These are phyloP conservation scores for Ceyx cyanopectus DNA, from an alignment of 2,113 vertebrate genomes.

Conservation along the genomic window DNA sequence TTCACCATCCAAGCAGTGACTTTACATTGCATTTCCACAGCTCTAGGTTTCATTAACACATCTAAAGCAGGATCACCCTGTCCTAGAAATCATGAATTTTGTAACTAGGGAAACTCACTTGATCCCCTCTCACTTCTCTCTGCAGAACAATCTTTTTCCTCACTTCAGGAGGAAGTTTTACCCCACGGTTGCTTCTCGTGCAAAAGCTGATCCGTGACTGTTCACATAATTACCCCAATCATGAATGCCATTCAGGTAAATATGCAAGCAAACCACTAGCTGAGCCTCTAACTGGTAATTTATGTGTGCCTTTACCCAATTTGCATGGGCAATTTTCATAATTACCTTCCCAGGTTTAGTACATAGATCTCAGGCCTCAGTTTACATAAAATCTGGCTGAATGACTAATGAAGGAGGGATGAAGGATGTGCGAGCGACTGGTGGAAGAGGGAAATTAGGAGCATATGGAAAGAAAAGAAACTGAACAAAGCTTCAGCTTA, in stretches of 20 bases:
- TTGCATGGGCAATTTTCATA: constrained; percentile 56
- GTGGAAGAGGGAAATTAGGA: constrained; percentile 28
- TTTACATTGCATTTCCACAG: accelerated
- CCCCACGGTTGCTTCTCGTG: not conserved
- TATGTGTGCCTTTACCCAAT: constrained; percentile 50
- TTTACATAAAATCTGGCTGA: constrained; percentile 17
- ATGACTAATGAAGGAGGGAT: constrained; percentile 39
- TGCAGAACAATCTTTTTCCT: not conserved
- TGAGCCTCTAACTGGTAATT: constrained; percentile 53
- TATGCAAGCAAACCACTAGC: constrained; percentile 34
- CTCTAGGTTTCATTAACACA: not conserved
- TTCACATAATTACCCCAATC: constrained; percentile 58
- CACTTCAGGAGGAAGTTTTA: not conserved
- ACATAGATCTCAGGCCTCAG: constrained; percentile 6
- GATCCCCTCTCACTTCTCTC: not conserved
- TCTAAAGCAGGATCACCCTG: not conserved
- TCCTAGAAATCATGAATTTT: not conserved
- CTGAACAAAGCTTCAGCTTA: not conserved
- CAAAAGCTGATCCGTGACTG: constrained; percentile 11
- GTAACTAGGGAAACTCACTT: not conserved
- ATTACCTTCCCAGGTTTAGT: constrained; percentile 41
- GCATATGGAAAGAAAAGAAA: not conserved
- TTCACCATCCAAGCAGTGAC: not conserved
- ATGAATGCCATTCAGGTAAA: constrained; percentile 48
- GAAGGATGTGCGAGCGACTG: not conserved